Base-by-base conservation (phyloP, 2,888 invertebrate genomes). In the Heteropelma amictum region DNA sequence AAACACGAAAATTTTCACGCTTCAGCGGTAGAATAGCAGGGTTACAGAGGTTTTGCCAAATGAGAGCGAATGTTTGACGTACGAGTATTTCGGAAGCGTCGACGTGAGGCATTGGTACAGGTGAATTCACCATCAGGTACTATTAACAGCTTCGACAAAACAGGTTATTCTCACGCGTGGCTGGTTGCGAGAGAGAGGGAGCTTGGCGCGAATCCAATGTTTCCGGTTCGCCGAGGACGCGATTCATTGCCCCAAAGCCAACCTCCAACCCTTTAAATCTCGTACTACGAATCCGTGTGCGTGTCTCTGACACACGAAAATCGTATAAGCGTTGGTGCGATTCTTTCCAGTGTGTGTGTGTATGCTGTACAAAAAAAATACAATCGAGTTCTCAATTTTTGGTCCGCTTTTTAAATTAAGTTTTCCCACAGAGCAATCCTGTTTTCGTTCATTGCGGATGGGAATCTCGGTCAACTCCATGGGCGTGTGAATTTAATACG, bases 161-260 rank as follows among this genome's bases (percentile, higher is more conserved):
- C 80, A 81, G 81, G 77, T 77, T 79, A 71, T 78, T 79, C 82
- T 75, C 75, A 71, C 69, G 77, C 65, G 72, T 69, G 64, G 60
- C 67, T 56, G 68, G 77, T 71, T 70, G 60, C 68, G 72, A 63
- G 72, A 63, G 75, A 72, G 72, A 63, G 72, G 58, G 75, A 72
- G 78, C 78, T 82, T 85, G 85, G 84, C 84, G 78, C 79, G 75
- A 77, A 79, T 82, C 85, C 85, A 85, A 78, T 76, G 74, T 74
- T 85, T 84, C 81, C 82, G 80, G 78, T 80, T 78, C 76, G 80
- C 60, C 80, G 80, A 67, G 76, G 80, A 79, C 76, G 75, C 85
- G 81, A 83, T 80, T 84, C 85, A 81, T 84, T 63, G 76, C 82
- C 79, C 73, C 78, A 69, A 76, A 77, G 60, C 73, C 64, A 73